Conservation (phyloP, 2,888 invertebrate genomes). For the Parthenolecanium corni region DNA sequence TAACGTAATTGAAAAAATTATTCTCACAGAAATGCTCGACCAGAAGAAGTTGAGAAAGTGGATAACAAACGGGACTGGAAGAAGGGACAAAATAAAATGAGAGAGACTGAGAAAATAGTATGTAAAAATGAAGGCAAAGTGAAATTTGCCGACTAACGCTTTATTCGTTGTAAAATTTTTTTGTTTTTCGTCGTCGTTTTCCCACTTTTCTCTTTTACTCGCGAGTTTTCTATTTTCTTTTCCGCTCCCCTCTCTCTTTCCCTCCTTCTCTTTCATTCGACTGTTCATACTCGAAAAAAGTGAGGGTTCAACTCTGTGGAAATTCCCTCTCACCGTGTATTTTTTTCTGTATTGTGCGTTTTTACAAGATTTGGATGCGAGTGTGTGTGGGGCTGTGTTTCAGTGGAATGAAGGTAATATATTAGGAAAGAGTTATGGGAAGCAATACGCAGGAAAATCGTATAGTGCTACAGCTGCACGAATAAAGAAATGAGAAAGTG, state of each 20-base stretch:
- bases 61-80: background rate
- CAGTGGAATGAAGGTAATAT: slow-evolving; percentile 25
- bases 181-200: background rate
- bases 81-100: slow-evolving; percentile 1
- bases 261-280: background rate
- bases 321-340: background rate
- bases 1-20: slow-evolving; percentile 24
- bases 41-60: background rate
- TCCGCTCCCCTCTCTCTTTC: too few species aligned
- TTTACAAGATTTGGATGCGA: too few species aligned
- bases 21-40: background rate
- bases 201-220: background rate
- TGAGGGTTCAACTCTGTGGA: slow-evolving; percentile 13
- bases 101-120: background rate
- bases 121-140: slow-evolving; percentile 17
- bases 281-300: background rate
- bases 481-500: slow-evolving; percentile 26
- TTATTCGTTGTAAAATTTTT: slow-evolving; percentile 18
- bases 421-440: slow-evolving; percentile 22
- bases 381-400: slow-evolving; percentile 19
- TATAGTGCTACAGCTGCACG: slow-evolving; percentile 26
- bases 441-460: slow-evolving; percentile 21
- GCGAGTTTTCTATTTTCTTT: background rate
- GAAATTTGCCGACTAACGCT: slow-evolving; percentile 4
- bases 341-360: too few species aligned